A percentile compares a stretch with the other conserved stretches of the same genome.
Conservation (phyloP, 2,888 invertebrate genomes). For the Leistus spinibarbis region DNA sequence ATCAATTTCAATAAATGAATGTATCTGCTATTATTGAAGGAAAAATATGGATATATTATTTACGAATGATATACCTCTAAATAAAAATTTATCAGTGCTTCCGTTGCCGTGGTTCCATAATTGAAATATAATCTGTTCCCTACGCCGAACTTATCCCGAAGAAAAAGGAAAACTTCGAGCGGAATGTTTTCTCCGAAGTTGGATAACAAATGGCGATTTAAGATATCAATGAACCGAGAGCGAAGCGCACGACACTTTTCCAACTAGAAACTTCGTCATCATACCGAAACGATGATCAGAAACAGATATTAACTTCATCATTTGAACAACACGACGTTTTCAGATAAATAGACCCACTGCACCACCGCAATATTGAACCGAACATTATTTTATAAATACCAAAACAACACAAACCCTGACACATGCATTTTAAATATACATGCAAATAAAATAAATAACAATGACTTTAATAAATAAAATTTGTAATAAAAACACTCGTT, state of each 20-base stretch:
- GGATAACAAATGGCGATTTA: constrained; percentile 8
- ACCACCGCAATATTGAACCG: background rate
- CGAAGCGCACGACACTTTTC: constrained; percentile 3
- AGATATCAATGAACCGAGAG: constrained; percentile 10
- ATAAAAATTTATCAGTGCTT: background rate
- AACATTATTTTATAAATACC: background rate
- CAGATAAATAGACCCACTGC: background rate
- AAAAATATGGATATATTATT: background rate
- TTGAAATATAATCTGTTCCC: constrained; percentile 22
- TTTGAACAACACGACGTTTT: background rate
- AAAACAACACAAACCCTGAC: background rate
- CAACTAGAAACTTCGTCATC: background rate
- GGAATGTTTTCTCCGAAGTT: constrained; percentile 15
- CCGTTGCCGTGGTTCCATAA: constrained; percentile 11
- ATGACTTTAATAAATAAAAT: no score
- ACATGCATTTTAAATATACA: background rate
- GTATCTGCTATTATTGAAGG: background rate
- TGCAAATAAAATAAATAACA: no score
- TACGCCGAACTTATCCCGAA: constrained; percentile 8
- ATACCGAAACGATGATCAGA: background rate
- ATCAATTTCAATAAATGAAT: background rate
- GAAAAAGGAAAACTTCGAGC: constrained; percentile 3
- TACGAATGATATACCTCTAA: background rate
- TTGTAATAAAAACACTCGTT: no score
- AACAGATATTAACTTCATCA: constrained; percentile 6